These are phyloP conservation scores for Petrosia ficiformis DNA, from an alignment of 37 sponge, comb jelly and placozoan species.

Conservation along the genomic window DNA sequence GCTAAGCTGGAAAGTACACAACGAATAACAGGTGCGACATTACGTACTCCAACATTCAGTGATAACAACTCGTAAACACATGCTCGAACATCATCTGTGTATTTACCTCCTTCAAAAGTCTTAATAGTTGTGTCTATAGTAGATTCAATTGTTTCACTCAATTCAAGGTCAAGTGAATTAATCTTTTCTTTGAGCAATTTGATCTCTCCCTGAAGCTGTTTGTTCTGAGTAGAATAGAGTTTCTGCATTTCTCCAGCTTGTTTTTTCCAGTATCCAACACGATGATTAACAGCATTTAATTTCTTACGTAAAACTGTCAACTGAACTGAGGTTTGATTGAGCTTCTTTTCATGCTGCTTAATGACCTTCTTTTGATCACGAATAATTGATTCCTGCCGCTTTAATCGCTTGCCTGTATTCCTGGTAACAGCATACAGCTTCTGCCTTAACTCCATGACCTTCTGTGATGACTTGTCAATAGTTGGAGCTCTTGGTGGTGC, in stretches of 20 bases:
- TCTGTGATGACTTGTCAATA: too few species aligned
- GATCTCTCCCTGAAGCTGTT: not conserved
- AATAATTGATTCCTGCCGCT: slow-evolving; percentile 9
- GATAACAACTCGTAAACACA: slow-evolving; percentile 40
- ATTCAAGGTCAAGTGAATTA: not conserved
- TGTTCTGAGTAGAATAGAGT: not conserved
- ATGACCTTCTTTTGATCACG: slow-evolving; percentile 9
- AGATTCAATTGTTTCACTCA: slow-evolving; percentile 11
- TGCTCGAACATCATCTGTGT: slow-evolving; percentile 32
- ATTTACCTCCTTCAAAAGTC: slow-evolving; percentile 33
- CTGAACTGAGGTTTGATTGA: not conserved
- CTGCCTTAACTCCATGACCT: too few species aligned
- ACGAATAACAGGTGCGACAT: slow-evolving; percentile 14
- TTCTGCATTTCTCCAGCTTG: not conserved
- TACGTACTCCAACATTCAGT: slow-evolving; percentile 35
- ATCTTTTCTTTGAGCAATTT: slow-evolving; percentile 2
- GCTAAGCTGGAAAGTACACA: slow-evolving; percentile 1
- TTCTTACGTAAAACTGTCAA: not conserved
- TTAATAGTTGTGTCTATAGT: too few species aligned
- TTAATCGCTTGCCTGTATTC: too few species aligned
- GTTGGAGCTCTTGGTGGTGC: slow-evolving; percentile 9
- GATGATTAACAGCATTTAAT: not conserved
- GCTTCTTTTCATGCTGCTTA: not conserved
- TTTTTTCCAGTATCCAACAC: slow-evolving; percentile 16
- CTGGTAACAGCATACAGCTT: not conserved